A percentile compares a stretch with the other conserved stretches of the same genome.
Evolutionary conservation across 2,888 invertebrate species (phyloP).

Genomic region (Fragum whitleyi): DNA sequence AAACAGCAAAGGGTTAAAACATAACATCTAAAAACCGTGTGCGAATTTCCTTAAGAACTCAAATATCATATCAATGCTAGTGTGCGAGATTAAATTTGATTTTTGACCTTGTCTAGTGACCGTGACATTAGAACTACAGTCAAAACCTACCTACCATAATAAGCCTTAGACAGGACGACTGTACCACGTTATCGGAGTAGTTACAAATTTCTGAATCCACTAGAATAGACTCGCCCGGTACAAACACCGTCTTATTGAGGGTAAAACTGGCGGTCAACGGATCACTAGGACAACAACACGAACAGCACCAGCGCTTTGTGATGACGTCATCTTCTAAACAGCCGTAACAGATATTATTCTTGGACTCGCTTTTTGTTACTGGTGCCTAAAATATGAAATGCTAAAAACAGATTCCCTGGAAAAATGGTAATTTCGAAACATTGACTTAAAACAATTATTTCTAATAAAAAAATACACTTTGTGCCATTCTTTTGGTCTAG

Average conservation of each 20-base stretch:
- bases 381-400: background rate
- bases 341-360: background rate
- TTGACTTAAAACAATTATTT: too few species aligned
- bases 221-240: background rate
- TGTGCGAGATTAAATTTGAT: too few species aligned
- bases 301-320: background rate
- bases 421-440: too few species aligned
- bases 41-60: too few species aligned
- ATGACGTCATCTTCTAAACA: background rate
- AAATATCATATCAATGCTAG: too few species aligned
- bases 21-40: too few species aligned
- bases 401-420: background rate
- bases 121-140: too few species aligned
- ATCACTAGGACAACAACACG: slow-evolving; percentile 1
- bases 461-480: too few species aligned
- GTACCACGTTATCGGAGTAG: background rate
- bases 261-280: background rate
- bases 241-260: slow-evolving; percentile 1
- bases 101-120: too few species aligned
- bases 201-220: slow-evolving; percentile 3
- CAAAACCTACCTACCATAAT: background rate
- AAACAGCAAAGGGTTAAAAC: too few species aligned
- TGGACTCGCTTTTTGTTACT: background rate
- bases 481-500: too few species aligned
- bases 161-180: background rate